Percentiles rank a stretch among this genome's conserved stretches.
Evolutionary conservation across 2,797 vertebrate genomes (phyloP).

Genomic region (Oreortyx pictus): DNA sequence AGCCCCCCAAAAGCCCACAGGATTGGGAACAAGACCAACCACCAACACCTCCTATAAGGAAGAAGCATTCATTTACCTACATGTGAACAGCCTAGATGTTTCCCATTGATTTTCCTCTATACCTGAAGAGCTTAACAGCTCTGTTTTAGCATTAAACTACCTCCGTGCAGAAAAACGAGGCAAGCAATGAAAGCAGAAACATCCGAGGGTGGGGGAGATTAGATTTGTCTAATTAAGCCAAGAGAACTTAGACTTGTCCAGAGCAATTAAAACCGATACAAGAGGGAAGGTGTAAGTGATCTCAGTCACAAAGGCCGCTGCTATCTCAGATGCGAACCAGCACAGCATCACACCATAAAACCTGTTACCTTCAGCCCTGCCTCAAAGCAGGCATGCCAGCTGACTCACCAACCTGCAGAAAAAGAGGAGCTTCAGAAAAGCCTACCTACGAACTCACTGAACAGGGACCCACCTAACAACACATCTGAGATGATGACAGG

Average conservation of each 20-base stretch:
- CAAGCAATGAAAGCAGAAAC: neutral
- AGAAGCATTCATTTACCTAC: neutral
- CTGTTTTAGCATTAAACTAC: constrained; percentile 25
- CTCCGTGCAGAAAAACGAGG: neutral
- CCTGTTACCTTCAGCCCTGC: neutral
- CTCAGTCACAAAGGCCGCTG: neutral
- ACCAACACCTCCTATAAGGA: neutral
- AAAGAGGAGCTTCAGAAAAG: neutral
- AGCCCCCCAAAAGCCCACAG: neutral
- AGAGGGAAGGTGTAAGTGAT: neutral
- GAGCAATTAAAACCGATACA: neutral
- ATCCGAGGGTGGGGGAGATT: neutral
- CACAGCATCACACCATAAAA: neutral
- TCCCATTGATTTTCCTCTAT: neutral
- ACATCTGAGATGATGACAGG: neutral
- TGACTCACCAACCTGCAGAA: constrained; percentile 1
- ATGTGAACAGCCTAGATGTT: neutral
- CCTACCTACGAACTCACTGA: neutral
- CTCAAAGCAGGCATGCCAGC: neutral
- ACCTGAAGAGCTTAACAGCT: constrained; percentile 35
- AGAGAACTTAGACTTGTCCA: neutral
- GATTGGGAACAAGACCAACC: neutral
- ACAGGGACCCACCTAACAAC: neutral
- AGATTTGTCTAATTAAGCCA: neutral
- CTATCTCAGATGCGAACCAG: neutral